These are phyloP conservation scores for Oreochromis tanganicae DNA, from an alignment of 2,113 vertebrate species.

Conservation along the genomic window DNA sequence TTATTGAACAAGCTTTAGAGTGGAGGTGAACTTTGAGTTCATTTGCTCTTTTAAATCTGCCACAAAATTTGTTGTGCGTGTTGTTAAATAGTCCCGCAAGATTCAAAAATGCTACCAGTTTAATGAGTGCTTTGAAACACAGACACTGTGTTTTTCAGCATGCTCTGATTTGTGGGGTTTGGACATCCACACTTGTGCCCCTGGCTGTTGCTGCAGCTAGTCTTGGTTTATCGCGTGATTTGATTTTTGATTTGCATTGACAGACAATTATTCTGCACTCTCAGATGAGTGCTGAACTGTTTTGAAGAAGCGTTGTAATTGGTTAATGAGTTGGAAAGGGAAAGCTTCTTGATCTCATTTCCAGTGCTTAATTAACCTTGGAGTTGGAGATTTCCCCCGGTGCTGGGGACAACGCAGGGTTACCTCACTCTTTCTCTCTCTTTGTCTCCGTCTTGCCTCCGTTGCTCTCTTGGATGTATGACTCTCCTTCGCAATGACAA, in stretches of 20 bases:
- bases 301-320: slow-evolving; percentile 69
- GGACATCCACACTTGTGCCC: background rate
- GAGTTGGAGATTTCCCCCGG: slow-evolving; percentile 66
- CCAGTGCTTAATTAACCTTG: slow-evolving; percentile 75
- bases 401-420: slow-evolving; percentile 55
- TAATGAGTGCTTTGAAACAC: background rate
- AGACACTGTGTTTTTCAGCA: background rate
- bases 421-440: slow-evolving; percentile 45
- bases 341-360: slow-evolving; percentile 76
- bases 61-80: background rate
- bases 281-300: slow-evolving; percentile 54
- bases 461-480: slow-evolving; percentile 18
- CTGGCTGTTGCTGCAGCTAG: background rate
- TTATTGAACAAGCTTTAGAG: background rate
- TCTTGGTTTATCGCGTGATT: slow-evolving; percentile 4
- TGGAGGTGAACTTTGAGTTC: background rate
- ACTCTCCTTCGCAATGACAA: slow-evolving; percentile 56
- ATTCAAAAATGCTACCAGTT: background rate
- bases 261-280: slow-evolving; percentile 59
- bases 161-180: background rate
- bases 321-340: slow-evolving; percentile 72
- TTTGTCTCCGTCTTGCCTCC: slow-evolving; percentile 26
- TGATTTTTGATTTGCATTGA: slow-evolving; percentile 64
- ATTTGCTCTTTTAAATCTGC: background rate
- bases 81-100: background rate